A percentile compares a stretch with the other conserved stretches of the same genome.
Conservation (phyloP, 2,797 vertebrate genomes). For the Mionectes olivaceus region DNA sequence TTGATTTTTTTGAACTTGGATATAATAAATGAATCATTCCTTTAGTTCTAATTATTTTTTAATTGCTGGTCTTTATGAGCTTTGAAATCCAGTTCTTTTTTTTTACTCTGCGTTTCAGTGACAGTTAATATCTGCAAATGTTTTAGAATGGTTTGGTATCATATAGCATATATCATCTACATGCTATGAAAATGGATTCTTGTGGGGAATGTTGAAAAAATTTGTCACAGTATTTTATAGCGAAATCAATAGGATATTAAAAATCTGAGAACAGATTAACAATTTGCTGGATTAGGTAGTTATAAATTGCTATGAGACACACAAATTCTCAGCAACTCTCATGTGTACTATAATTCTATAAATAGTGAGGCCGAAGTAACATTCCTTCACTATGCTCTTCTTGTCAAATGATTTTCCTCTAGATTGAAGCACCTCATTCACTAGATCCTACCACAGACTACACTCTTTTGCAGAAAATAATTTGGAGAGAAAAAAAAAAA, state of each 20-base stretch:
- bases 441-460: not conserved
- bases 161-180: not conserved
- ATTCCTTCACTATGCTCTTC: not conserved
- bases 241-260: constrained; percentile 12
- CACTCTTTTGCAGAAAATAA: not conserved
- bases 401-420: not conserved
- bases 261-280: constrained; percentile 6
- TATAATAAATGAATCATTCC: constrained; percentile 8
- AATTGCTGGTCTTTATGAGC: constrained; percentile 22
- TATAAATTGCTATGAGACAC: not conserved
- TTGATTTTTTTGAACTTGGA: constrained; percentile 42
- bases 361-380: not conserved
- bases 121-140: not conserved
- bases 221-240: not conserved
- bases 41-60: constrained; percentile 31
- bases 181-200: not conserved
- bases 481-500: not conserved
- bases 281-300: not conserved
- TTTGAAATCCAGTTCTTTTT: constrained; percentile 1
- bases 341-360: not conserved
- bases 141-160: not conserved
- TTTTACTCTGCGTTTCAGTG: not conserved
- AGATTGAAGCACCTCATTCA: not conserved
- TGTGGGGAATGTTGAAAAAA: not conserved
- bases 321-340: not conserved